Evolutionary conservation across 2,888 invertebrate genomes (phyloP).

Genomic region (Eilema griseolum): DNA sequence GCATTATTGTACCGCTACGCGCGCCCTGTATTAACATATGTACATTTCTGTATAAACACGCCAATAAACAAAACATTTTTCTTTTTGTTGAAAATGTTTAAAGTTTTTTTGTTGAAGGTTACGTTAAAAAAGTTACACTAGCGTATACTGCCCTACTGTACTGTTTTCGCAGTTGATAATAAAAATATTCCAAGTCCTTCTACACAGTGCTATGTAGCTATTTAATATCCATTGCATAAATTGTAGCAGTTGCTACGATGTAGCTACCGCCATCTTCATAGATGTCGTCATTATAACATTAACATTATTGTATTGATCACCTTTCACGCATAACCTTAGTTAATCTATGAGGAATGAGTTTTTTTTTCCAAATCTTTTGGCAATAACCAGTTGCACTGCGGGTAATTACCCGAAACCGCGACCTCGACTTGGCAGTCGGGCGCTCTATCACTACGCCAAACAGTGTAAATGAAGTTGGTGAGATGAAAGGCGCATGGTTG

Average conservation of each 20-base stretch:
- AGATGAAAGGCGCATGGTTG: background rate
- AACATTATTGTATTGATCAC: too few relatives aligned
- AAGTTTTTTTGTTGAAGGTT: too few relatives aligned
- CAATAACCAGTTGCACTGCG: background rate
- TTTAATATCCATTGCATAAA: too few relatives aligned
- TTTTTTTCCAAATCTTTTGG: too few relatives aligned
- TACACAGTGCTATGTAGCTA: too few relatives aligned
- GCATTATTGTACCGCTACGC: background rate
- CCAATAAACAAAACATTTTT: background rate
- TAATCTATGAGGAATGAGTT: background rate
- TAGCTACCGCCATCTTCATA: background rate
- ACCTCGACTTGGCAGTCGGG: background rate
- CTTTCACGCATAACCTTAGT: background rate
- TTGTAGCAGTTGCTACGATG: background rate
- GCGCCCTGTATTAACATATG: background rate
- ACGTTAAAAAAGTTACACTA: too few relatives aligned
- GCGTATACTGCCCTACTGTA: background rate
- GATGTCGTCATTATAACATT: background rate
- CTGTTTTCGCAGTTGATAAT: too few relatives aligned
- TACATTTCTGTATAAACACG: background rate
- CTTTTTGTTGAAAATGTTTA: background rate
- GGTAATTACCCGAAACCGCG: background rate
- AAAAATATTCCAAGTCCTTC: too few relatives aligned
- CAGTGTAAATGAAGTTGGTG: background rate
- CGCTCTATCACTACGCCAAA: background rate